Conservation (phyloP, 2,888 invertebrate species). For the Drosophila kambysellisi region DNA sequence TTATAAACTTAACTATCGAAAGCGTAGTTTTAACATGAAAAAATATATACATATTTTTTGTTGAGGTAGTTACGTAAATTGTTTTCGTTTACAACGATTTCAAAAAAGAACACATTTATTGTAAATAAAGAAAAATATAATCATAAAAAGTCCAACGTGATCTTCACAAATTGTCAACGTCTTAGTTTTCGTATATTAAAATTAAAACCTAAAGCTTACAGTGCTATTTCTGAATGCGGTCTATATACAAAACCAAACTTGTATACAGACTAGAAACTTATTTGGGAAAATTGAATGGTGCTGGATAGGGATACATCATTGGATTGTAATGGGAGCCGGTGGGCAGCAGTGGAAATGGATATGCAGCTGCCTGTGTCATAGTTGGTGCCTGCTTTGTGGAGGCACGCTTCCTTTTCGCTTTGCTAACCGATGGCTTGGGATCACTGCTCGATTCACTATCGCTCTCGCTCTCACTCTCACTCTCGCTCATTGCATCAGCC, state of each 20-base stretch:
- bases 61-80: too few relatives aligned
- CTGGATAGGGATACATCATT: constrained; percentile 65
- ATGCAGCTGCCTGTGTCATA: constrained; percentile 47
- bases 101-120: not conserved
- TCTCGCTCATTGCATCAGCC: constrained; percentile 38
- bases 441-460: constrained; percentile 61
- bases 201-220: constrained; percentile 1
- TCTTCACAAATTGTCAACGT: constrained; percentile 11
- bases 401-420: constrained; percentile 64
- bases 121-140: not conserved
- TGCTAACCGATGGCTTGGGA: constrained; percentile 21
- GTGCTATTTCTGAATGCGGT: not conserved
- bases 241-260: constrained; percentile 30
- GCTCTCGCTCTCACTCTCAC: constrained; percentile 13
- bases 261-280: constrained; percentile 23
- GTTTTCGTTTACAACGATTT: too few relatives aligned
- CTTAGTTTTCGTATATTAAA: not conserved
- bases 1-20: too few relatives aligned
- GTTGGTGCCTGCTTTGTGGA: constrained; percentile 43
- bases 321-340: constrained; percentile 63
- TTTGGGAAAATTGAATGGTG: constrained; percentile 65
- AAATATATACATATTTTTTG: too few relatives aligned
- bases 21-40: too few relatives aligned
- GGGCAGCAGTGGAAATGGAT: constrained; percentile 64
- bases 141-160: not conserved